A percentile compares a stretch with the other conserved stretches of the same genome.
These are phyloP conservation scores for Nasalis larvatus DNA, from an alignment of 2,113 vertebrate genomes.

Conservation along the genomic window DNA sequence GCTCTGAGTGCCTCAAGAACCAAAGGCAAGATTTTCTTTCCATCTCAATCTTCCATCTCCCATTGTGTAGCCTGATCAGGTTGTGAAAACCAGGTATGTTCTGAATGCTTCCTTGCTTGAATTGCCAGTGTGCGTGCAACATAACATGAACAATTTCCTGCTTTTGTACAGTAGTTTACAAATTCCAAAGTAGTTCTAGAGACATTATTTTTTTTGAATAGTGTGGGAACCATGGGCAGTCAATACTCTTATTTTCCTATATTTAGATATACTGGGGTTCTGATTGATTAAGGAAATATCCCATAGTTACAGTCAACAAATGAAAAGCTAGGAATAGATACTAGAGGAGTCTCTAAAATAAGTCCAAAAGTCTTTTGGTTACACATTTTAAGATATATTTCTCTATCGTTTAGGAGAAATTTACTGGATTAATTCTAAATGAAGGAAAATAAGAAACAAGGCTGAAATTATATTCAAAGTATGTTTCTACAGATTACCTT, in stretches of 20 bases:
- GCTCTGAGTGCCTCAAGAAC: background rate
- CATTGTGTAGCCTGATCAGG: background rate
- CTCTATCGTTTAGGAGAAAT: background rate
- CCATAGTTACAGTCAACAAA: background rate
- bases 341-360: background rate
- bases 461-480: background rate
- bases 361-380: background rate
- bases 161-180: background rate
- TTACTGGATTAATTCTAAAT: background rate
- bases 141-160: background rate
- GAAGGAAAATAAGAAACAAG: background rate
- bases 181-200: background rate
- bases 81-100: background rate
- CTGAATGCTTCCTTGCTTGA: background rate
- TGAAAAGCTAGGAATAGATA: background rate
- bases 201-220: background rate
- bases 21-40: background rate
- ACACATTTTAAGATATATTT: background rate
- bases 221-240: background rate
- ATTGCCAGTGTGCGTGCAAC: background rate
- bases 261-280: background rate
- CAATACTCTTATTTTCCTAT: background rate
- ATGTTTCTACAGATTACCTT: background rate
- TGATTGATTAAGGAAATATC: background rate
- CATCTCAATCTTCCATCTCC: background rate